Evolutionary conservation across 2,113 vertebrate genomes (phyloP).

Genomic region (Chamaea fasciata): DNA sequence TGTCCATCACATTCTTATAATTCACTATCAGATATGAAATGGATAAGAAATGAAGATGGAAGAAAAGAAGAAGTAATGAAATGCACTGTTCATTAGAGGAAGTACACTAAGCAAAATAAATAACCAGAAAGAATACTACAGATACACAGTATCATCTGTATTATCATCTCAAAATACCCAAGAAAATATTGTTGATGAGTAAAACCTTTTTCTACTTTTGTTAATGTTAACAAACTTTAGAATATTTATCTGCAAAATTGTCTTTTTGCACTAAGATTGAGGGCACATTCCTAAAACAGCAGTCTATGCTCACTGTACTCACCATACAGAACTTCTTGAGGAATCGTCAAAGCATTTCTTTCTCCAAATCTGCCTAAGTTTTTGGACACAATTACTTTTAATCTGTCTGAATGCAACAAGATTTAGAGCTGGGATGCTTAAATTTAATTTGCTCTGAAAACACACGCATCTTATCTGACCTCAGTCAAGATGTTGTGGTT

Average conservation of each 20-base stretch:
- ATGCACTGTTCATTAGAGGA: not conserved
- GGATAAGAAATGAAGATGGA: not conserved
- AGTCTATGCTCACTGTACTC: not conserved
- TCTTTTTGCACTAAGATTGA: not conserved
- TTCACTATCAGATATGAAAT: not conserved
- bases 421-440: not conserved
- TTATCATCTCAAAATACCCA: not conserved
- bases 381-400: not conserved
- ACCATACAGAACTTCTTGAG: not conserved
- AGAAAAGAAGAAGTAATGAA: not conserved
- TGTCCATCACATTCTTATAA: not conserved
- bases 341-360: not conserved
- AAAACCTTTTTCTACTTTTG: not conserved
- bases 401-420: not conserved
- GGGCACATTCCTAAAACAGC: not conserved
- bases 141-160: not conserved
- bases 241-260: not conserved
- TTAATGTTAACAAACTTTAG: not conserved
- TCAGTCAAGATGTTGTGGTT: rapidly evolving
- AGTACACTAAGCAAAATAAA: not conserved
- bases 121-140: not conserved
- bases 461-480: not conserved
- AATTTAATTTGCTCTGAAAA: not conserved
- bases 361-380: not conserved
- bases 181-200: not conserved